Base-by-base conservation (phyloP, 2,888 invertebrate species). In the Megamerina dolium region DNA sequence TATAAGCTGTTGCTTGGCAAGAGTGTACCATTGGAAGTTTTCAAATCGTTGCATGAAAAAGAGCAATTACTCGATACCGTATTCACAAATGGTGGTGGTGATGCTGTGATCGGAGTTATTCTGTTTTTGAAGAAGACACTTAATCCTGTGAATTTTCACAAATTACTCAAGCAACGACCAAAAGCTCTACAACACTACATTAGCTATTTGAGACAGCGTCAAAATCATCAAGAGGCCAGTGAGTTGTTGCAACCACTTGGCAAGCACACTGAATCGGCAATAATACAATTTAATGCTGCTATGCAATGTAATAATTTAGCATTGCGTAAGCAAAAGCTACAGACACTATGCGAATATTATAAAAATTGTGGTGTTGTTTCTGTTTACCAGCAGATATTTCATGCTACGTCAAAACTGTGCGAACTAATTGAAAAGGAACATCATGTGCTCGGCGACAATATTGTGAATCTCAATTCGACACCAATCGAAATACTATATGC, bases 41-140 rank as follows among this genome's bases (percentile, higher is more conserved):
- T 79, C 39, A 74, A 76, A 41, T 78, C 78, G 8, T 56, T 88
- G 68, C 73, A 77, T 62, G 81, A 81, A 53, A 90, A 90, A 70
- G 79, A 80, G 27, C 75, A 79, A 45, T 63, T 90, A 12, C 62
- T 90, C 8, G 84, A 87, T 59, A 80, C 80, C 46, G 82, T 87
- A 0, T 70, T 88, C 21, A 74, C 75, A 20, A 76, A 80, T 38
- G 84, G 83, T 5, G 84, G 87, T 69, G 90, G 89, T 18, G 85
- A 88, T 75, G 79, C 83, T 18, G 82, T 88, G 52, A 71, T 70
- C 34, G 63, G 61, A 1, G 71, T 88, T 17, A 77, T 86, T 0
- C 64, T 90, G 8, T 90, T 85, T 66, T 74, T 92, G 3, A 81
- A 80, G 43, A 80, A 78, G 59, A 85, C 88, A 0, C 64, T 92